phyloP scores from a whole-genome alignment of 2,113 vertebrate species.

The Neotoma lepida region DNA sequence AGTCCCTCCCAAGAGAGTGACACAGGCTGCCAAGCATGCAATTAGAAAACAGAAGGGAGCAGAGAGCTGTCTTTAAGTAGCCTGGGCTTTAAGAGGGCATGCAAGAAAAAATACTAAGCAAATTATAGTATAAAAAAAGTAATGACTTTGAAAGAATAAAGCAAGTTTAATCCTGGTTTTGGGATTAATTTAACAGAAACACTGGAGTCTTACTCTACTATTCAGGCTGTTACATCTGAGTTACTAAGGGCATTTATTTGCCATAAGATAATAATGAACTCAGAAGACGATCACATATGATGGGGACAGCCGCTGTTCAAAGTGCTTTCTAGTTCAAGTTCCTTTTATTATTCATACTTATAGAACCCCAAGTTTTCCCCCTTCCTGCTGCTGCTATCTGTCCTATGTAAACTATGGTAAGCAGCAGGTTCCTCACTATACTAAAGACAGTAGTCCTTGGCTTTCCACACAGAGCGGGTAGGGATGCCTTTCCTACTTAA shows the following conservation, averaged over 20 bases:
- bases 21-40: background rate
- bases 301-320: background rate
- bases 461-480: background rate
- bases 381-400: background rate
- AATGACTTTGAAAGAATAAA: background rate
- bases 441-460: background rate
- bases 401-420: background rate
- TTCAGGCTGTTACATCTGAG: background rate
- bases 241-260: background rate
- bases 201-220: background rate
- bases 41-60: background rate
- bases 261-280: background rate
- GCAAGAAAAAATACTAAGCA: background rate
- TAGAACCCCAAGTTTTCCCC: background rate
- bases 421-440: background rate
- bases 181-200: slow-evolving; percentile 13
- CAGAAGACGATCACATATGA: background rate
- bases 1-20: background rate
- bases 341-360: background rate
- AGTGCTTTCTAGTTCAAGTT: background rate
- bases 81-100: background rate
- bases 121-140: background rate
- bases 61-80: background rate
- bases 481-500: background rate
- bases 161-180: background rate